phyloP scores from a whole-genome alignment of 2,888 invertebrate species.

The Drosophila limbata region DNA sequence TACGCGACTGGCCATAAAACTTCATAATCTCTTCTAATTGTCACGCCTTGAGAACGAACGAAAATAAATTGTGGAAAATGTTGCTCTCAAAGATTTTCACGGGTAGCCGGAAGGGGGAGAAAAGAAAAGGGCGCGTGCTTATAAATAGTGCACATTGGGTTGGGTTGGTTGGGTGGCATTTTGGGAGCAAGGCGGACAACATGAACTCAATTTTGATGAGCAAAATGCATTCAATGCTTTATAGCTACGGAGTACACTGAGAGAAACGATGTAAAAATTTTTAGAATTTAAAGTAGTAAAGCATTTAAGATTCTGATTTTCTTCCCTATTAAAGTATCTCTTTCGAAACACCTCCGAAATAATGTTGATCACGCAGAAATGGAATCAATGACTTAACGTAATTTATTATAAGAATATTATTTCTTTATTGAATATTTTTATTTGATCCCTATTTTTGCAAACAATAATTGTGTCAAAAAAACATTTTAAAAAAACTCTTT shows the following conservation, averaged over 20 bases:
- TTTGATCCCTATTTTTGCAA: too few relatives aligned
- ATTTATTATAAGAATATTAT: too few relatives aligned
- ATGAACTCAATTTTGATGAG: slow-evolving; percentile 56
- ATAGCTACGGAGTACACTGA: slow-evolving; percentile 27
- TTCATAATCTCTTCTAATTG: slow-evolving; percentile 77
- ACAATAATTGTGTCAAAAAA: too few relatives aligned
- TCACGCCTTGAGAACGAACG: slow-evolving; percentile 67
- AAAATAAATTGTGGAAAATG: slow-evolving; percentile 64
- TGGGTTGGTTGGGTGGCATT: slow-evolving; percentile 57
- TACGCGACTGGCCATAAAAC: slow-evolving; percentile 48
- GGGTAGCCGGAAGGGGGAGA: slow-evolving; percentile 25
- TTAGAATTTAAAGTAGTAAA: too few relatives aligned
- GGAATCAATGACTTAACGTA: too few relatives aligned
- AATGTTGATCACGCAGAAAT: too few relatives aligned
- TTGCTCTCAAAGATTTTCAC: slow-evolving; percentile 43
- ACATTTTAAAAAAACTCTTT: too few relatives aligned
- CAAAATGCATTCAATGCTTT: slow-evolving; percentile 43
- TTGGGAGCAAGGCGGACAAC: slow-evolving; percentile 64
- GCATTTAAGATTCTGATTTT: too few relatives aligned
- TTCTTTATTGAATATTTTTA: too few relatives aligned
- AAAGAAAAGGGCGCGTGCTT: slow-evolving; percentile 58
- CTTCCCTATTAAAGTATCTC: too few relatives aligned
- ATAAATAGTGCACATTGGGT: slow-evolving; percentile 66
- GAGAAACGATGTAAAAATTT: neutral
- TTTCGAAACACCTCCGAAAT: too few relatives aligned